Percentiles rank a stretch among this genome's conserved stretches.
These are phyloP conservation scores for Bombus turneri DNA, from an alignment of 1,140 invertebrate species.

Conservation along the genomic window DNA sequence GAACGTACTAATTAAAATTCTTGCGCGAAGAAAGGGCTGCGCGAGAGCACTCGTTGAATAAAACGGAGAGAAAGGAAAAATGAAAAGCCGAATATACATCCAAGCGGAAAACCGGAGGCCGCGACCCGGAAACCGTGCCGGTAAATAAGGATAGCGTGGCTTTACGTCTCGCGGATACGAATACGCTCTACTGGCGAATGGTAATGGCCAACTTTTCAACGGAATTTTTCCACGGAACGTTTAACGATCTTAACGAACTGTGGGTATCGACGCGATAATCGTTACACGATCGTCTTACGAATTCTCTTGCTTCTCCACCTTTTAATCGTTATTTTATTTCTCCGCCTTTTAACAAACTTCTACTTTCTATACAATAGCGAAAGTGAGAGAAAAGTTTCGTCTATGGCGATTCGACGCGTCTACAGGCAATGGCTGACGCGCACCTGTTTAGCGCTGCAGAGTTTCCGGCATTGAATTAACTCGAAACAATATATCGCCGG, in stretches of 20 bases:
- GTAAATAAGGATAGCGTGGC: background rate
- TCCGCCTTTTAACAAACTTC: background rate
- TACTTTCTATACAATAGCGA: background rate
- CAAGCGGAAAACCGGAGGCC: background rate
- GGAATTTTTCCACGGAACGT: background rate
- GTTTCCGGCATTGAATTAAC: conserved; percentile 70
- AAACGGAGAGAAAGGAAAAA: background rate
- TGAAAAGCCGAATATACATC: conserved; percentile 8
- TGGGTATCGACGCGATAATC: background rate
- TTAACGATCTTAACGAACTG: background rate
- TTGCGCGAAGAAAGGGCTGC: conserved; percentile 34
- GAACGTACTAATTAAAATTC: conserved; percentile 57
- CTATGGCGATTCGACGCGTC: background rate
- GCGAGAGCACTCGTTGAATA: conserved; percentile 6
- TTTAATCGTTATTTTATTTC: background rate
- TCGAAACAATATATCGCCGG: conserved; percentile 72
- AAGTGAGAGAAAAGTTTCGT: background rate
- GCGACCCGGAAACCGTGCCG: background rate
- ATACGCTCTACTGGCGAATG: background rate
- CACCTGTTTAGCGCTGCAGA: conserved; percentile 38
- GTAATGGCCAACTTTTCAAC: background rate
- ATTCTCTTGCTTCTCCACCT: background rate
- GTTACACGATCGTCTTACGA: background rate
- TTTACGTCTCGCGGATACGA: background rate
- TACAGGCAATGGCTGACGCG: background rate